phyloP scores from a whole-genome alignment of 2,888 invertebrate species.

The Machimus rusticus region DNA sequence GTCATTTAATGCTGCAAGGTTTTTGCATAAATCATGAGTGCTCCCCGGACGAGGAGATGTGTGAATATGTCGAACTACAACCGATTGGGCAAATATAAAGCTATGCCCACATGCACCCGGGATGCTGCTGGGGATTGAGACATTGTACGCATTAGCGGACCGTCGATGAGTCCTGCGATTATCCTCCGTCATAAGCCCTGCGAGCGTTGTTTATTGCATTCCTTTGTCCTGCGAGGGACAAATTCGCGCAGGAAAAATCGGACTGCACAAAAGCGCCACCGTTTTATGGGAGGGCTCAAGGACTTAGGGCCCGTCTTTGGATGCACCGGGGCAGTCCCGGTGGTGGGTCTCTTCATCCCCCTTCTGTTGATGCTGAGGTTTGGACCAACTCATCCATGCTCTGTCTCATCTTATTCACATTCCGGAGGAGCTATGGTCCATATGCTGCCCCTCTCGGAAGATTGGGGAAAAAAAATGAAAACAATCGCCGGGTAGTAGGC shows the following conservation, averaged over 20 bases:
- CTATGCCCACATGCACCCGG: background rate
- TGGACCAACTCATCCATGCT: background rate
- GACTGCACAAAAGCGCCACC: background rate
- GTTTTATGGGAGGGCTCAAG: background rate
- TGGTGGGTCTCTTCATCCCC: background rate
- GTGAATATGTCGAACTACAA: background rate
- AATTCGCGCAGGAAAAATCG: background rate
- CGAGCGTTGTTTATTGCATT: background rate
- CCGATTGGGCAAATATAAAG: background rate
- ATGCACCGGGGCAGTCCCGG: background rate
- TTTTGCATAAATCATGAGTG: constrained; percentile 46
- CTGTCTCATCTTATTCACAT: constrained; percentile 44
- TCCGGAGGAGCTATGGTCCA: constrained; percentile 29
- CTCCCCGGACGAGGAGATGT: background rate
- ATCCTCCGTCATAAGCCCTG: background rate
- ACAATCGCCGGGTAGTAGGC: constrained; percentile 4
- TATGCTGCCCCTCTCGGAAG: background rate
- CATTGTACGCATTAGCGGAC: background rate
- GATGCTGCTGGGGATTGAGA: constrained; percentile 1
- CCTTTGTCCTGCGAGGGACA: background rate
- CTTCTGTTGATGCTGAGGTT: background rate
- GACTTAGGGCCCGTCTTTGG: background rate
- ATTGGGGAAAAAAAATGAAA: constrained; percentile 19
- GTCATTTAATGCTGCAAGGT: constrained; percentile 47
- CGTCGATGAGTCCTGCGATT: background rate